Conservation (phyloP, 2,888 invertebrate species). For the Ceraclea dissimilis region DNA sequence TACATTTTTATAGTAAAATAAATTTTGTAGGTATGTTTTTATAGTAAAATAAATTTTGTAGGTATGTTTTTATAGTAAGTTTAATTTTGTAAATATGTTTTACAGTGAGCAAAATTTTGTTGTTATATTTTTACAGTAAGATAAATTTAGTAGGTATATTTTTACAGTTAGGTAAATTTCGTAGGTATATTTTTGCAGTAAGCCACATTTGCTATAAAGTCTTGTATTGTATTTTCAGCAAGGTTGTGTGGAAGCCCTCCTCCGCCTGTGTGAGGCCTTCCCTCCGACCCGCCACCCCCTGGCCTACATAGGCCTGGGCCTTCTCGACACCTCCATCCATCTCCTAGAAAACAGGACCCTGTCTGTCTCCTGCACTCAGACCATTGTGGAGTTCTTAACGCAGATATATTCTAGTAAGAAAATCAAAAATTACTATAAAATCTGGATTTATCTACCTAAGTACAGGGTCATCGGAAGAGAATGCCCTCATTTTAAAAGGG, state of each 20-base stretch:
- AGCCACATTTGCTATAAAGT: too few species aligned
- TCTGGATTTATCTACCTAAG: neutral
- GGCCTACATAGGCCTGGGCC: conserved; percentile 51
- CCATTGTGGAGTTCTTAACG: conserved; percentile 26
- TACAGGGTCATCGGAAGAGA: neutral
- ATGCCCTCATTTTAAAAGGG: too few species aligned
- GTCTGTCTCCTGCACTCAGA: conserved; percentile 30
- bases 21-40: too few species aligned
- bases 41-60: too few species aligned
- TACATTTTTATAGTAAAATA: too few species aligned
- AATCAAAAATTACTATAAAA: neutral
- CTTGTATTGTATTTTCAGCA: conserved; percentile 42
- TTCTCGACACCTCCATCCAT: conserved; percentile 38
- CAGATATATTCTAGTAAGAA: conserved; percentile 40
- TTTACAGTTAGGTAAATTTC: too few species aligned
- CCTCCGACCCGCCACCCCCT: conserved; percentile 58
- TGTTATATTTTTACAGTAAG: too few species aligned
- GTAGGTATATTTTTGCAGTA: too few species aligned
- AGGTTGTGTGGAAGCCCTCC: conserved; percentile 56
- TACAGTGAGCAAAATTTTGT: neutral
- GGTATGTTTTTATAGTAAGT: too few species aligned
- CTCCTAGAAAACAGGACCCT: conserved; percentile 37
- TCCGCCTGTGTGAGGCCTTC: conserved; percentile 56
- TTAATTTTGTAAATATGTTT: neutral
- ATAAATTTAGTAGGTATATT: too few species aligned